Evolutionary conservation across 2,113 vertebrate genomes (phyloP).

Genomic region (Aegithalos caudatus): DNA sequence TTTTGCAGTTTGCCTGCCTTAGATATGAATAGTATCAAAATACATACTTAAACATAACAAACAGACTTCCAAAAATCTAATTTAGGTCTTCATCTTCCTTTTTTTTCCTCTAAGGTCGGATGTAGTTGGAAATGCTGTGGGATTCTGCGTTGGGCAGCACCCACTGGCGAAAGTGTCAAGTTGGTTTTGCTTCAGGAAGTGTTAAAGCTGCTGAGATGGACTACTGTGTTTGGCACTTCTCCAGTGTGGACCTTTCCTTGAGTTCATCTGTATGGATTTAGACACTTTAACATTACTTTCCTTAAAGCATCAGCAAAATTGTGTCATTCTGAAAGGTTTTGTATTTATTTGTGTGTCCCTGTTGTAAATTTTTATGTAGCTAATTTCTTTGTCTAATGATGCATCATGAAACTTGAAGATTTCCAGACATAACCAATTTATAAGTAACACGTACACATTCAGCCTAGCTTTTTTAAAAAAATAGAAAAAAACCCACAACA

Average conservation of each 20-base stretch:
- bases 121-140: neutral
- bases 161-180: neutral
- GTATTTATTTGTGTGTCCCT: constrained; percentile 79
- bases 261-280: constrained; percentile 38
- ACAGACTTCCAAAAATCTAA: neutral
- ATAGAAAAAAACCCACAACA: neutral
- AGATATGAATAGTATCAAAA: neutral
- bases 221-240: constrained; percentile 59
- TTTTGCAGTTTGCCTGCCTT: neutral
- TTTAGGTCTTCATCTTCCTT: neutral
- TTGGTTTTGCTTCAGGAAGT: constrained; percentile 60
- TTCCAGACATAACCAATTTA: constrained; percentile 60
- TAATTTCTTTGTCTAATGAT: constrained; percentile 57
- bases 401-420: constrained; percentile 76
- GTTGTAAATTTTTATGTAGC: constrained; percentile 60
- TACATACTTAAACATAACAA: neutral
- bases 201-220: constrained; percentile 71
- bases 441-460: constrained; percentile 61
- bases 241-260: constrained; percentile 20
- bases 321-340: constrained; percentile 60
- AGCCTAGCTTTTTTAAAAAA: constrained; percentile 28
- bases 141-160: neutral
- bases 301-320: constrained; percentile 46
- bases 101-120: constrained; percentile 28
- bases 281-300: constrained; percentile 69